Conservation (phyloP, 64 coral and sea anemone species). For the Pocillopora verrucosa region DNA sequence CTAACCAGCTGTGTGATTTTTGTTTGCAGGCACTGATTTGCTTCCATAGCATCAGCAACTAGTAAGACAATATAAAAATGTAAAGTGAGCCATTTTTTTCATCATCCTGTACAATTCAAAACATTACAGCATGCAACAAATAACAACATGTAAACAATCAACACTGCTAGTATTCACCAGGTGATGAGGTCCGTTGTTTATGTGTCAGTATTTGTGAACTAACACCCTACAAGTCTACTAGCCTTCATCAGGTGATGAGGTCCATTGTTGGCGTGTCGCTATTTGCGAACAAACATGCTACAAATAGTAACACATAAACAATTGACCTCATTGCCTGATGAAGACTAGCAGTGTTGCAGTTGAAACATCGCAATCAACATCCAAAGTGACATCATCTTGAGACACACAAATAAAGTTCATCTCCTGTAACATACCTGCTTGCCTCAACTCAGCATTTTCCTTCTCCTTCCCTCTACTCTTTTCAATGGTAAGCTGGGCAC, state of each 20-base stretch:
- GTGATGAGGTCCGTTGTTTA: too few species aligned
- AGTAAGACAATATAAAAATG: neutral
- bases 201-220: too few species aligned
- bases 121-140: neutral
- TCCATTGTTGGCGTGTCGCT: too few species aligned
- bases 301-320: too few species aligned
- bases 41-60: conserved; percentile 36
- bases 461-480: conserved; percentile 73
- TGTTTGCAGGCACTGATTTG: conserved; percentile 27
- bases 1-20: conserved; percentile 36
- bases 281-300: too few species aligned
- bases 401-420: neutral
- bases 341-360: too few species aligned
- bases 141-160: neutral
- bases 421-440: conserved; percentile 49
- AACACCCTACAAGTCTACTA: too few species aligned
- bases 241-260: too few species aligned
- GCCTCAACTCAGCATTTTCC: conserved; percentile 83
- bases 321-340: too few species aligned
- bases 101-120: neutral
- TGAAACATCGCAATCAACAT: too few species aligned
- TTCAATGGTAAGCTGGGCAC: conserved; percentile 56
- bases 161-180: neutral
- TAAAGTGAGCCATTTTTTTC: neutral
- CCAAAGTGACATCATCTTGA: too few species aligned